phyloP scores from a whole-genome alignment of 2,797 vertebrate genomes.

The Acrossocheilus wenchowensis region DNA sequence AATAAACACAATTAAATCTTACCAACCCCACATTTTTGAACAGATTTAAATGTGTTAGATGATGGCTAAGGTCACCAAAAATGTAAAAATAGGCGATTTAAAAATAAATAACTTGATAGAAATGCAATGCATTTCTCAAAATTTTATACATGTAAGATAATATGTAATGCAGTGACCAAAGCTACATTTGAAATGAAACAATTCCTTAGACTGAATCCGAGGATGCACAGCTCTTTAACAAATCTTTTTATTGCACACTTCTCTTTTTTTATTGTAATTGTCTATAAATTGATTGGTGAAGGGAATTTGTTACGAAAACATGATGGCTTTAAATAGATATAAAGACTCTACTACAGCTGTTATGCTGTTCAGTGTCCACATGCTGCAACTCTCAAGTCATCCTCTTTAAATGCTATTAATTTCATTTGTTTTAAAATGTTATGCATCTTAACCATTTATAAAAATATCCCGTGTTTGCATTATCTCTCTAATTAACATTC shows the following conservation, averaged over 20 bases:
- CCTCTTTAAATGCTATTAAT: neutral
- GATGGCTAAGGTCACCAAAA: neutral
- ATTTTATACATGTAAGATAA: neutral
- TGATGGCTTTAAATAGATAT: neutral
- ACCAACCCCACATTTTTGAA: neutral
- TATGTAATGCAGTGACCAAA: neutral
- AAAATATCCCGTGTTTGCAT: neutral
- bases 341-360: neutral
- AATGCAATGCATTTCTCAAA: neutral
- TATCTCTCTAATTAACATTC: slow-evolving; percentile 5
- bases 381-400: neutral
- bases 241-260: neutral
- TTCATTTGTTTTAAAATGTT: neutral
- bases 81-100: neutral
- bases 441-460: neutral
- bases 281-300: slow-evolving; percentile 1
- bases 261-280: neutral
- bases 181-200: neutral
- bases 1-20: neutral
- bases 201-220: neutral
- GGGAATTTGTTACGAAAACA: neutral
- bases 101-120: neutral
- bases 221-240: neutral
- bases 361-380: neutral
- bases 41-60: neutral